Evolutionary conservation across 2,113 vertebrate species (phyloP).

Genomic region (Himantopus leucocephalus): DNA sequence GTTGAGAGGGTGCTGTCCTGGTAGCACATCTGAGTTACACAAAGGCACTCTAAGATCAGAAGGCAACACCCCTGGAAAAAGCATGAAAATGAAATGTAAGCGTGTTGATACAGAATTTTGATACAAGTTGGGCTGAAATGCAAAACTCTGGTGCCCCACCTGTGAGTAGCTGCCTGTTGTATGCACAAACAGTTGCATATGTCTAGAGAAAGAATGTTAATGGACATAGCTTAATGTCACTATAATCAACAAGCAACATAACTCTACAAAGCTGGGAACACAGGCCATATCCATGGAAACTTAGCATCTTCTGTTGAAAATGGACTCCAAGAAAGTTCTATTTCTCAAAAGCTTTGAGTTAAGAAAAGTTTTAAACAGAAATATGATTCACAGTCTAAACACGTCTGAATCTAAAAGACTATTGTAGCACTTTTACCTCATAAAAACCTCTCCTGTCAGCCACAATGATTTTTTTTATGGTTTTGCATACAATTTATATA

Average conservation of each 20-base stretch:
- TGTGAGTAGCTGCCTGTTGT: background rate
- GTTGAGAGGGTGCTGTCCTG: background rate
- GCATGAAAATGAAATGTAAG: background rate
- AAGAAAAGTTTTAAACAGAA: background rate
- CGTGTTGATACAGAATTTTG: background rate
- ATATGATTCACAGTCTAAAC: background rate
- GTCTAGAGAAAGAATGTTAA: background rate
- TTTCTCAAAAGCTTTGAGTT: background rate
- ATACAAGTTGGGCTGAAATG: background rate
- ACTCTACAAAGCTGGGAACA: background rate
- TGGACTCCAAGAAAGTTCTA: background rate
- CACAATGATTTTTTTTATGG: too few relatives aligned
- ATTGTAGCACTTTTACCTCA: background rate
- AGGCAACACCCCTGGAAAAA: background rate
- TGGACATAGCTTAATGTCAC: background rate
- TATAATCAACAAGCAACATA: background rate
- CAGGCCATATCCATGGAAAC: background rate
- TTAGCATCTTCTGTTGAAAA: background rate
- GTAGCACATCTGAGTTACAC: background rate
- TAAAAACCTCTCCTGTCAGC: background rate
- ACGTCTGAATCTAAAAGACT: background rate
- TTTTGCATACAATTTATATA: background rate
- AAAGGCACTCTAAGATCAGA: background rate
- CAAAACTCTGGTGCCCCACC: background rate
- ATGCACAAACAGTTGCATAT: background rate